Evolutionary conservation across 2,113 vertebrate genomes (phyloP).

Genomic region (Gnathonemus longibarbis): DNA sequence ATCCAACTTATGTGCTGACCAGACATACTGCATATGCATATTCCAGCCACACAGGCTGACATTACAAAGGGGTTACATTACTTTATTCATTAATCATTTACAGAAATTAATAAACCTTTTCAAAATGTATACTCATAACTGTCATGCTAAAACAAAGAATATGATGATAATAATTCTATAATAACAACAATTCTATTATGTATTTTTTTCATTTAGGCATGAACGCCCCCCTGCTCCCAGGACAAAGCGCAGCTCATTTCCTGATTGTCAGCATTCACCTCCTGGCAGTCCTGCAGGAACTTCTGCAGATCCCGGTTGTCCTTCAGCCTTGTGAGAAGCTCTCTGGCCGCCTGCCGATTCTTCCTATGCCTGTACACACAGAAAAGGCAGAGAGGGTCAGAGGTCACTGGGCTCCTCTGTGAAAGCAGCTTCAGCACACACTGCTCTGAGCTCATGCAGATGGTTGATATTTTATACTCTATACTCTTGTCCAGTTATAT

Average conservation of each 20-base stretch:
- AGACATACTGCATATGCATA: neutral
- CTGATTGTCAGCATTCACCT: constrained; percentile 56
- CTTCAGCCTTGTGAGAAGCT: constrained; percentile 84
- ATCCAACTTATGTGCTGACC: neutral
- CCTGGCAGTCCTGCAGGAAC: constrained; percentile 95
- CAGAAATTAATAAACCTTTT: neutral
- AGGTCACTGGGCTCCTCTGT: neutral
- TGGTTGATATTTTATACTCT: neutral
- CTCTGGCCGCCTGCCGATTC: constrained; percentile 86
- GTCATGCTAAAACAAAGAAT: neutral
- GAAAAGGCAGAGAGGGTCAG: neutral
- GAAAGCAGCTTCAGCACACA: neutral
- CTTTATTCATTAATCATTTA: neutral
- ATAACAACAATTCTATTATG: too few species aligned
- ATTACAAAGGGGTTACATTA: neutral
- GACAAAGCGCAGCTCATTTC: neutral
- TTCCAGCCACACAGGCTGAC: neutral
- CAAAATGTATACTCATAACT: neutral
- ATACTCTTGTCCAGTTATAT: neutral
- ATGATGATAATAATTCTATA: neutral
- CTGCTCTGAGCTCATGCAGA: neutral
- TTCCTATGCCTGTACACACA: constrained; percentile 73
- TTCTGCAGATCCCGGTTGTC: constrained; percentile 96
- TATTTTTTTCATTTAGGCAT: neutral
- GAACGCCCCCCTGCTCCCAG: neutral